These are phyloP conservation scores for Andrena dorsata DNA, from an alignment of 2,888 invertebrate species.

Conservation along the genomic window DNA sequence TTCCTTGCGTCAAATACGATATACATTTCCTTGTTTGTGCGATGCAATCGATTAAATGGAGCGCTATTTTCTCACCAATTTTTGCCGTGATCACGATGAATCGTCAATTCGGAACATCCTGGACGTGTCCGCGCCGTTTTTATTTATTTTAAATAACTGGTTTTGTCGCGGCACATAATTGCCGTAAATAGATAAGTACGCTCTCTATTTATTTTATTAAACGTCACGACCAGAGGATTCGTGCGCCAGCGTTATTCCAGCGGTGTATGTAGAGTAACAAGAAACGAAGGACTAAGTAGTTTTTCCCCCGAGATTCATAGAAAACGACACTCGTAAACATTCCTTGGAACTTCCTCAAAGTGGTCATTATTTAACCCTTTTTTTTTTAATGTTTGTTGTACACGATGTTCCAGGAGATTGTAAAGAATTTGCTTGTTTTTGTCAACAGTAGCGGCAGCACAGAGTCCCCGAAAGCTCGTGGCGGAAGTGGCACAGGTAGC, in stretches of 20 bases:
- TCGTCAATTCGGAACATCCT: not conserved
- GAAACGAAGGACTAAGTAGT: not conserved
- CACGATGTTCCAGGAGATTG: not conserved
- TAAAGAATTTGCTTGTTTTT: not conserved
- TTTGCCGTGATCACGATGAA: not conserved
- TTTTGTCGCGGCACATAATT: not conserved
- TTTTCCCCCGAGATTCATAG: no score
- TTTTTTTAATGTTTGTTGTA: not conserved
- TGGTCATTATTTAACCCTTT: not conserved
- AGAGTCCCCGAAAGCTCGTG: constrained; percentile 89
- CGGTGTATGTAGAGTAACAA: not conserved
- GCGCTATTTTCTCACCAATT: not conserved
- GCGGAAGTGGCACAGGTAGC: constrained; percentile 67
- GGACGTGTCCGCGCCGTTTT: not conserved
- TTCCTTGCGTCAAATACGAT: not conserved
- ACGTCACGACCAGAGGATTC: not conserved
- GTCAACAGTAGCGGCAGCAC: constrained; percentile 86
- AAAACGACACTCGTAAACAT: no score
- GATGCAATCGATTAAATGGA: not conserved
- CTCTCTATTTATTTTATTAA: not conserved
- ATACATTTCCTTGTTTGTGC: not conserved
- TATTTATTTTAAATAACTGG: not conserved
- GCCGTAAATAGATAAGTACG: not conserved
- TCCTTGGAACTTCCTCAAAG: no score
- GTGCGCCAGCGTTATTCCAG: not conserved